phyloP scores from a whole-genome alignment of 2,888 invertebrate species.

The Caenorhabditis wallacei region DNA sequence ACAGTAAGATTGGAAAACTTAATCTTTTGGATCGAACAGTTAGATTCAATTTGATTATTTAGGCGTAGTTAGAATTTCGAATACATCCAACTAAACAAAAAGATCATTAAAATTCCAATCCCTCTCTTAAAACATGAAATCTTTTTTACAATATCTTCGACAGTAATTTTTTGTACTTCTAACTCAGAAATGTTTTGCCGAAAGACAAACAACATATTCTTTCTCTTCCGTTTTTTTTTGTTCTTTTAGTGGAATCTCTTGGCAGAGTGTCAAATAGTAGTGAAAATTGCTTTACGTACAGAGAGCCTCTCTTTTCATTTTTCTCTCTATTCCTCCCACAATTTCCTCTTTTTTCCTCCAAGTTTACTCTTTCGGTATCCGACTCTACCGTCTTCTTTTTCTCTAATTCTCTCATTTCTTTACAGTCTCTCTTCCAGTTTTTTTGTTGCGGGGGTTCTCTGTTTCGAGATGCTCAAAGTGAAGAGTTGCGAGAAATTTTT shows the following conservation, averaged over 20 bases:
- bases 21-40: no score
- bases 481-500: constrained; percentile 35
- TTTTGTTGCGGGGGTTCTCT: constrained; percentile 55
- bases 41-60: no score
- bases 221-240: constrained; percentile 10
- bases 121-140: no score
- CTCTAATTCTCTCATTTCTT: constrained; percentile 38
- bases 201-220: constrained; percentile 36
- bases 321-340: constrained; percentile 1
- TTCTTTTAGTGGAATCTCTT: constrained; percentile 28
- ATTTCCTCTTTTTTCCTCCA: constrained; percentile 30
- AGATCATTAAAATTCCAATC: no score
- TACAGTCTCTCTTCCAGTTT: constrained; percentile 34
- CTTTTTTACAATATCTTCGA: no score
- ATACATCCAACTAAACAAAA: no score
- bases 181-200: constrained; percentile 30
- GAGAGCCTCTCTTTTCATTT: neutral
- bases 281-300: constrained; percentile 41
- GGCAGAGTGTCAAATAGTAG: constrained; percentile 57
- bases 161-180: constrained; percentile 46
- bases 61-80: no score
- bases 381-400: constrained; percentile 46
- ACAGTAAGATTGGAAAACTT: no score
- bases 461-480: constrained; percentile 58
- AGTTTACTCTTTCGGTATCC: constrained; percentile 62